Evolutionary conservation across 2,113 vertebrate genomes (phyloP).

Genomic region (Siniperca knerii): DNA sequence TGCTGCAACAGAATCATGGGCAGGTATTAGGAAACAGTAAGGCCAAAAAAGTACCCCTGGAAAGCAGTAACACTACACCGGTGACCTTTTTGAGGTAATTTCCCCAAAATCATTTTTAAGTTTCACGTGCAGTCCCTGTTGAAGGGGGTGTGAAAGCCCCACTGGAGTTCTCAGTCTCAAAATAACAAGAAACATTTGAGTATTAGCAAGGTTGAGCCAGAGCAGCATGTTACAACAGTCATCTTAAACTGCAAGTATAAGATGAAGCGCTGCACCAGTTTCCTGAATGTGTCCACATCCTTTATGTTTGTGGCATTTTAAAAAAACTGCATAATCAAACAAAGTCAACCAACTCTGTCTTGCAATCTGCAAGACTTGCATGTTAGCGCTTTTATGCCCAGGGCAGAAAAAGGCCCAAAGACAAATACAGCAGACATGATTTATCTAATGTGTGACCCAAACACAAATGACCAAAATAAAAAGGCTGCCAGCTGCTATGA

Average conservation of each 20-base stretch:
- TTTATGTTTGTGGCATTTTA: conserved; percentile 33
- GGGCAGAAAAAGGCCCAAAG: background rate
- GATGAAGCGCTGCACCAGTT: conserved; percentile 47
- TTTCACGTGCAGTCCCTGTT: conserved; percentile 54
- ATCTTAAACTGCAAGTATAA: conserved; percentile 27
- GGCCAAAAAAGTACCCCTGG: conserved; percentile 21
- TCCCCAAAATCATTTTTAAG: conserved; percentile 69
- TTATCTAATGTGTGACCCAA: conserved; percentile 12
- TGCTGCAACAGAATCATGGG: conserved; percentile 68
- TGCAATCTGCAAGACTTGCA: background rate
- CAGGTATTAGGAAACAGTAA: conserved; percentile 52
- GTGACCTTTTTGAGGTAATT: conserved; percentile 71
- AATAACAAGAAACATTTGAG: conserved; percentile 23
- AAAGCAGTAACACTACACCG: conserved; percentile 50
- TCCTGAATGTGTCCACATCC: conserved; percentile 53
- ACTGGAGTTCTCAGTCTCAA: conserved; percentile 37
- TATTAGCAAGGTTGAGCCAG: conserved; percentile 14
- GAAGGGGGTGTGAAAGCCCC: conserved; percentile 39
- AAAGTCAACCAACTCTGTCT: conserved; percentile 1
- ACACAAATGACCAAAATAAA: background rate
- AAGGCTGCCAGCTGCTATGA: background rate
- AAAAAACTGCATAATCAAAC: conserved; percentile 25
- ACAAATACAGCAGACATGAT: background rate
- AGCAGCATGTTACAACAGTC: background rate
- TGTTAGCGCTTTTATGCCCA: background rate